Evolutionary conservation across 2,888 invertebrate genomes (phyloP).

Genomic region (Gymnosoma rotundatum): DNA sequence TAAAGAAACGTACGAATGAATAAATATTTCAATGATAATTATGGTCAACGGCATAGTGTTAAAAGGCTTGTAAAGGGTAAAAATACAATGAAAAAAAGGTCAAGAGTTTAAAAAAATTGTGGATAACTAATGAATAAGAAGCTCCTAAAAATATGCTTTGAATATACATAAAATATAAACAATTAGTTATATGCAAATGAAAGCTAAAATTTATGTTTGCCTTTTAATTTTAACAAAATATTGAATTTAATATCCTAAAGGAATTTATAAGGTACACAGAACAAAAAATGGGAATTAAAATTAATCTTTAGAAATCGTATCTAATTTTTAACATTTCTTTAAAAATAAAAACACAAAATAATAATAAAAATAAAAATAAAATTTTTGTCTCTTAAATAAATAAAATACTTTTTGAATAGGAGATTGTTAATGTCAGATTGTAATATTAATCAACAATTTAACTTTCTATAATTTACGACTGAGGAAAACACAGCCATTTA

Average conservation of each 20-base stretch:
- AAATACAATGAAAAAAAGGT: slow-evolving; percentile 27
- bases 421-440: too few species aligned
- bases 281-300: background rate
- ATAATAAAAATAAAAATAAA: too few species aligned
- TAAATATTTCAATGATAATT: slow-evolving; percentile 49
- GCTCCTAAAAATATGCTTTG: slow-evolving; percentile 5
- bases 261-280: background rate
- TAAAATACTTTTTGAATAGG: too few species aligned
- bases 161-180: background rate
- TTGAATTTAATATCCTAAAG: background rate
- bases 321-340: too few species aligned
- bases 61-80: slow-evolving; percentile 19
- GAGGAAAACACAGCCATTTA: too few species aligned
- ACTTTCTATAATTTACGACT: too few species aligned
- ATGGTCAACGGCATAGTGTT: slow-evolving; percentile 11
- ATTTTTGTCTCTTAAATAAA: too few species aligned
- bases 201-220: background rate
- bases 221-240: background rate
- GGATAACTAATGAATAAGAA: background rate
- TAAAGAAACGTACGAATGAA: slow-evolving; percentile 22
- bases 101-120: slow-evolving; percentile 3
- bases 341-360: too few species aligned
- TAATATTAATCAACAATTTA: too few species aligned
- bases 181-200: background rate
- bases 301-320: too few species aligned